Evolutionary conservation across 2,888 invertebrate species (phyloP).

Genomic region (Plebejus melissa): DNA sequence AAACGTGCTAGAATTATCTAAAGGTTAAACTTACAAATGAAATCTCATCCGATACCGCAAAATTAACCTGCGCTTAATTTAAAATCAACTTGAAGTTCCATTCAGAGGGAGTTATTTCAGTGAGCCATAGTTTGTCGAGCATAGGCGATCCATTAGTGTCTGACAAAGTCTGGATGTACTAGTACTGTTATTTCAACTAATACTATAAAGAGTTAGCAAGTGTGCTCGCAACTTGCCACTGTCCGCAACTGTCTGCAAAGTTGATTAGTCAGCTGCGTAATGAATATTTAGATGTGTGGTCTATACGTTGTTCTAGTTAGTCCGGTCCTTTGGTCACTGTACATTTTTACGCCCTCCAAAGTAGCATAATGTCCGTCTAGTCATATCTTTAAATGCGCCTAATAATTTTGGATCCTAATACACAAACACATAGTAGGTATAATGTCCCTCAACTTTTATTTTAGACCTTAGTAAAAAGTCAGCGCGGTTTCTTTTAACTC

Average conservation of each 20-base stretch:
- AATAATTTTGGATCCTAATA: no score
- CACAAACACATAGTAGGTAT: no score
- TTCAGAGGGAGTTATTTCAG: constrained; percentile 54
- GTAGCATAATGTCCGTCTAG: no score
- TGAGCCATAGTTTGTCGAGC: constrained; percentile 65
- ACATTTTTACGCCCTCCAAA: no score
- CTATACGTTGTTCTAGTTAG: neutral
- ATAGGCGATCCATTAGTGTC: constrained; percentile 70
- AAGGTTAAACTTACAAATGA: neutral
- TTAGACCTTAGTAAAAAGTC: no score
- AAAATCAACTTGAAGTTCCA: constrained; percentile 38
- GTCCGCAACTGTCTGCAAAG: constrained; percentile 54
- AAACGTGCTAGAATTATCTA: neutral
- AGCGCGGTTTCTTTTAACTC: no score
- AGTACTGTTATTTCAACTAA: constrained; percentile 67
- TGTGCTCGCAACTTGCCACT: constrained; percentile 58
- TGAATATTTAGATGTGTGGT: constrained; percentile 21
- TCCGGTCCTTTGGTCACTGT: neutral
- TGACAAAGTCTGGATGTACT: constrained; percentile 60
- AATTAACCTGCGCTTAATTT: constrained; percentile 38
- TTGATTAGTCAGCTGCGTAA: constrained; percentile 49
- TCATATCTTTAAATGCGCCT: no score
- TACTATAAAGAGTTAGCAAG: constrained; percentile 67
- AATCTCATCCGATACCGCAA: neutral
- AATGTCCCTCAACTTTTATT: no score